A percentile compares a stretch with the other conserved stretches of the same genome.
phyloP scores from a whole-genome alignment of 2,797 vertebrate genomes.

The Sylvilagus floridanus region DNA sequence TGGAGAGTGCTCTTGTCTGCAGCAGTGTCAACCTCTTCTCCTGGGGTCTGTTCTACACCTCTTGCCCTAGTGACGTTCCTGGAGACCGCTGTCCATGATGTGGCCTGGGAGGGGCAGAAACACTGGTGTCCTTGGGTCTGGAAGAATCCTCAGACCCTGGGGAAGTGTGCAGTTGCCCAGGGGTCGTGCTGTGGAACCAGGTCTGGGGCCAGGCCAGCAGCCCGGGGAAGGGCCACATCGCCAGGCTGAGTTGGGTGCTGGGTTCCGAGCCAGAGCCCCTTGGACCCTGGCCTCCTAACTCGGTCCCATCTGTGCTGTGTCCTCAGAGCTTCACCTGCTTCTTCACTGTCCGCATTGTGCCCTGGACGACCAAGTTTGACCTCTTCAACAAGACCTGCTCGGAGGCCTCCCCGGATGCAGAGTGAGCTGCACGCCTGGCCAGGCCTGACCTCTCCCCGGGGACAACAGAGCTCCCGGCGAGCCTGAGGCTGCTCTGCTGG shows the following conservation, averaged over 20 bases:
- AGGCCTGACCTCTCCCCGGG: background rate
- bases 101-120: background rate
- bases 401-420: too few relatives aligned
- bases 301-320: too few relatives aligned
- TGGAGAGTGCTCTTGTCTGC: background rate
- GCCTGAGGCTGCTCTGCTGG: too few relatives aligned
- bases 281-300: too few relatives aligned
- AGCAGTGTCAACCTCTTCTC: too few relatives aligned
- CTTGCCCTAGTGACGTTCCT: too few relatives aligned
- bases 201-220: background rate
- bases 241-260: too few relatives aligned
- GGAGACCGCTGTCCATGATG: too few relatives aligned
- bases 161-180: background rate
- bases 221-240: background rate
- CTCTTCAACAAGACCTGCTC: background rate
- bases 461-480: background rate
- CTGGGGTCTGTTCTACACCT: too few relatives aligned
- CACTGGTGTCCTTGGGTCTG: background rate
- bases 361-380: background rate
- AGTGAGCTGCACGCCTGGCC: too few relatives aligned
- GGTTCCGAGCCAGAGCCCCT: too few relatives aligned
- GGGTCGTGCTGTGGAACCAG: background rate
- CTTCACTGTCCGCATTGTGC: constrained; percentile 26
- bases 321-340: background rate
- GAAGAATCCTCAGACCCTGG: background rate